Base-by-base conservation (phyloP, 2,113 vertebrate genomes). In the Austrofundulus limnaeus region DNA sequence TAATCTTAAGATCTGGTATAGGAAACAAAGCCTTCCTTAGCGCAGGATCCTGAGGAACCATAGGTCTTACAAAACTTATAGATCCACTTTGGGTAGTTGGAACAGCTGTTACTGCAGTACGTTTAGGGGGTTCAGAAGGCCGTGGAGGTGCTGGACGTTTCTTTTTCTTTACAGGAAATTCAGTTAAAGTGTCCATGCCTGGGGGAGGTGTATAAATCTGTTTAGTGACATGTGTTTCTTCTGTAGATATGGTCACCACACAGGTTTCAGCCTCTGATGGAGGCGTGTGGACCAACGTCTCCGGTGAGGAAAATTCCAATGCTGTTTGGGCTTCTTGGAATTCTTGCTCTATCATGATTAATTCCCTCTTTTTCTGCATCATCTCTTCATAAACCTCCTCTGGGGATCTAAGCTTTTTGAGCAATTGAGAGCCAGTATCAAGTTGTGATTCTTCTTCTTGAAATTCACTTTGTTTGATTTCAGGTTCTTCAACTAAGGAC, bases 1-100 rank as follows among this genome's bases (percentile, higher is more conserved):
- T 99, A 87, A 99, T 98, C 89, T 94, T 98, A 70, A 99, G 94
- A 85, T 99, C 96, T 76, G 97, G 97, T 88, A 99, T 98, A 49
- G 96, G 95, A 60, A 94, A 94, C 28, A 94, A 87, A 72, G 92
- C 48, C 55, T 93, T 95, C 78, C 86, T 93, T 8, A 87, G 85
- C 39, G 91, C 82, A 73, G 92, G 82, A 73, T 95, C 93, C 79
- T 82, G 78, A 56, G 77, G 82, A 69, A 83, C n/a, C 87, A 80
- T 90, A 45, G 87, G 81, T 48, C 87, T 85, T 38, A 82, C 62
- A 84, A 85, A 87, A 55, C 79, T 50, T 75, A 89, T 82, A 37
- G 86, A 83, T 48, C 63, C 81, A 78, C 76, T 82, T 19, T 80
- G 64, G 55, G 65, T 77, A 75, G 78, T 84, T 12, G 87, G 71